phyloP scores from a whole-genome alignment of 2,888 invertebrate species.

The Cetonia aurata region DNA sequence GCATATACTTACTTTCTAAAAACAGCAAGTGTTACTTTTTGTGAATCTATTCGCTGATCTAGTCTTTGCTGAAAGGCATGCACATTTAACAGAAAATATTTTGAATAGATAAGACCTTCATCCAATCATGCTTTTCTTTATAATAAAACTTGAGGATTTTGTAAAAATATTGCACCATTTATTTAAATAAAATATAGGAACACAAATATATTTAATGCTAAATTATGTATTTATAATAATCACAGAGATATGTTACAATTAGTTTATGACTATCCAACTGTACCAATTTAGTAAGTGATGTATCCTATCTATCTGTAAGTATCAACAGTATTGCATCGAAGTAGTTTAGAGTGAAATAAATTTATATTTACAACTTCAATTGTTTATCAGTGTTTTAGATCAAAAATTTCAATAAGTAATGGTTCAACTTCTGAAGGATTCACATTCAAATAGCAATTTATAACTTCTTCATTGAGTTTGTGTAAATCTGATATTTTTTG shows the following conservation, averaged over 20 bases:
- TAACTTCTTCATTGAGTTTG: slow-evolving; percentile 90
- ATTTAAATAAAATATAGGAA: slow-evolving; percentile 32
- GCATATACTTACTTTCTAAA: too few species aligned
- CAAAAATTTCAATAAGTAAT: slow-evolving; percentile 93
- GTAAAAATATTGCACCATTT: slow-evolving; percentile 28
- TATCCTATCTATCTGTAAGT: neutral
- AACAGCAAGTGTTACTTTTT: too few species aligned
- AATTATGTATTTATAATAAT: slow-evolving; percentile 22
- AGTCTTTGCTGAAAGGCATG: too few species aligned
- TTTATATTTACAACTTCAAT: neutral
- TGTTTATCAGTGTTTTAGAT: slow-evolving; percentile 76
- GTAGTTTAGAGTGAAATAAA: neutral
- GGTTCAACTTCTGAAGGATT: slow-evolving; percentile 94
- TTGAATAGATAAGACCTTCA: too few species aligned
- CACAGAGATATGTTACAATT: slow-evolving; percentile 28
- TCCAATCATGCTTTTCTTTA: too few species aligned
- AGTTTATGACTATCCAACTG: slow-evolving; percentile 13
- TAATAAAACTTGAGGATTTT: too few species aligned
- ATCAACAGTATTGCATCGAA: neutral
- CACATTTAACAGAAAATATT: too few species aligned
- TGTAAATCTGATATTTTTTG: slow-evolving; percentile 93
- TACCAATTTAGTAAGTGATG: slow-evolving; percentile 19
- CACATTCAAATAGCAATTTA: slow-evolving; percentile 91
- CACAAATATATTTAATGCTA: slow-evolving; percentile 24
- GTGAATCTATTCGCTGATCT: too few species aligned